Base-by-base conservation (phyloP, 2,888 invertebrate species). In the Harpalus rufipes region DNA sequence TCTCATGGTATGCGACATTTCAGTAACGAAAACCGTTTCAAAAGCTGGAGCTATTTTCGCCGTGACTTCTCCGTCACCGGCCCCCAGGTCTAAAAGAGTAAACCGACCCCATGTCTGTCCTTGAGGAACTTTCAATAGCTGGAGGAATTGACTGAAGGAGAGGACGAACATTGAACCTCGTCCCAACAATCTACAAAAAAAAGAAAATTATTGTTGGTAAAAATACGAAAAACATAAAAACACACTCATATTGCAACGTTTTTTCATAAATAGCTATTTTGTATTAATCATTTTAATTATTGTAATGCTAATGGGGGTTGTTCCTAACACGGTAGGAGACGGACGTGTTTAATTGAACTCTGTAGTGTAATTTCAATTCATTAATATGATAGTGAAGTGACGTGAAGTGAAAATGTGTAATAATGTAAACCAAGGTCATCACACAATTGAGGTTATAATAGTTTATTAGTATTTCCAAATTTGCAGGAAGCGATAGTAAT, bases 151-250 rank as follows among this genome's bases (percentile, higher is more conserved):
- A 7, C 93, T 92, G 86, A 94, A 93, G 0, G 99, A 99, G 88
- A 98, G 93, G 76, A 99, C 97, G 91, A 98, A 99, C 99, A 99
- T 99, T 0, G 98, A 98, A 7, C 99, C 99, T 79, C 99, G 94
- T 14, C 96, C 95, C 12, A 98, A 92, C 92, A 96, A 94, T 80
- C 96, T 96, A 93, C 59, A 92, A 92, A 32, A 86, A 86, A 87
- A 88, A 86, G 83, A 81, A 8, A 79, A 59, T 25, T 25, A 79
- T 44, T 74, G 16, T 41, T 74, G 10, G 14, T 39, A 39, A 14
- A n/a, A 21, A 68, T 65, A 5, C 5, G 1, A 59, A n/a, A 14
- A 59, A 4, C 1, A 8, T 0, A 59, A n/a, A 59, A 59, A 51
- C 5, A 51, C 44, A 0, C 12, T 51, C 6, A 51, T 12, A 32